Conservation (phyloP, 1,140 invertebrate genomes). For the Geopemphigus sp. region DNA sequence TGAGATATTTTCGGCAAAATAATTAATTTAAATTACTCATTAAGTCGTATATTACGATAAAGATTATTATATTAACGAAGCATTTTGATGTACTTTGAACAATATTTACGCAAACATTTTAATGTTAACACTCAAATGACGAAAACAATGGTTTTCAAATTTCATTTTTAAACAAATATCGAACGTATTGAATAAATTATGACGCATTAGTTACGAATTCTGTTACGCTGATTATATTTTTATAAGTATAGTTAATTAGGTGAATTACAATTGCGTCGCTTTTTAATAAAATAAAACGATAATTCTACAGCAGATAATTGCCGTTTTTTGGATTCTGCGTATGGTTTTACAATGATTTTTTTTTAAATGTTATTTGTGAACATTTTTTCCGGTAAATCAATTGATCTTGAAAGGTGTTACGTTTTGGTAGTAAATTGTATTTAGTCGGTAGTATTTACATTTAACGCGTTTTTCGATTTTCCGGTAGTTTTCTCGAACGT, state of each 20-base stretch:
- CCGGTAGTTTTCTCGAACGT: too few species aligned
- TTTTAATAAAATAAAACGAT: too few species aligned
- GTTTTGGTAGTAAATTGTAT: too few species aligned
- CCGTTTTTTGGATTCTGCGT: not conserved
- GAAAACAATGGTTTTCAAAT: constrained; percentile 35
- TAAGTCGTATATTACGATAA: not conserved
- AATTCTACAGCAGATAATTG: not conserved
- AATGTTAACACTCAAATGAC: constrained; percentile 11
- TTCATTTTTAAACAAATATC: constrained; percentile 11
- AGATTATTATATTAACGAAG: not conserved
- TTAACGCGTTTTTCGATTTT: too few species aligned
- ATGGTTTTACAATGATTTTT: not conserved
- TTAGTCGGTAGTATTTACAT: too few species aligned
- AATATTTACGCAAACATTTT: constrained; percentile 19
- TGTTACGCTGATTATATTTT: constrained; percentile 1
- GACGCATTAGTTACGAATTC: constrained; percentile 13
- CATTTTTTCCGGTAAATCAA: too few species aligned
- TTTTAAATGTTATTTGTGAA: too few species aligned
- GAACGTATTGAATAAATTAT: constrained; percentile 14
- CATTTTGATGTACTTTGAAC: not conserved
- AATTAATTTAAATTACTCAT: not conserved
- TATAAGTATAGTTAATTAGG: not conserved
- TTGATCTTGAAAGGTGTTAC: too few species aligned
- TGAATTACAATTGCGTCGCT: too few species aligned
- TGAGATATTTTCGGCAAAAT: not conserved